phyloP scores from a whole-genome alignment of 2,888 invertebrate genomes.

The Drosophila tripunctata region DNA sequence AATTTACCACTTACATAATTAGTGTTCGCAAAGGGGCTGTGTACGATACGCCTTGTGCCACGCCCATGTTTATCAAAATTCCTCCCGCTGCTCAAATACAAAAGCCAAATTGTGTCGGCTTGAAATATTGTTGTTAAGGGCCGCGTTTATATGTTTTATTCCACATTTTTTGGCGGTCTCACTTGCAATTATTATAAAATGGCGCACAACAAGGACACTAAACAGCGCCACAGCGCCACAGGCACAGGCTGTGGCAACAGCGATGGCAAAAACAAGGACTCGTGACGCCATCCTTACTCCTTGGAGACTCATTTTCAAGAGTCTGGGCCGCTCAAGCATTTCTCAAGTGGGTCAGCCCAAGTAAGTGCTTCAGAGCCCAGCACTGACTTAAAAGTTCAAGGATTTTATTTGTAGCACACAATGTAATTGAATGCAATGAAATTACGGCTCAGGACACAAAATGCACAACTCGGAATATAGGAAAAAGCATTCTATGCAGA shows the following conservation, averaged over 20 bases:
- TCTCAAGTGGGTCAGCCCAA: conserved; percentile 72
- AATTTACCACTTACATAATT: conserved; percentile 62
- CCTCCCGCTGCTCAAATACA: conserved; percentile 37
- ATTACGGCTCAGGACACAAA: conserved; percentile 40
- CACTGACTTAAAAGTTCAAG: conserved; percentile 60
- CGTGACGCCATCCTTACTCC: conserved; percentile 62
- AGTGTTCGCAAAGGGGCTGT: conserved; percentile 26
- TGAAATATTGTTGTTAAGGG: conserved; percentile 65
- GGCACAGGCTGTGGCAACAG: not conserved
- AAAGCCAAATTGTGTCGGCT: conserved; percentile 52
- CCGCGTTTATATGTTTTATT: conserved; percentile 33
- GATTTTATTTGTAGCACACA: conserved; percentile 77
- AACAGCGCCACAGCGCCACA: too few relatives aligned
- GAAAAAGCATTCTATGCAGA: conserved; percentile 47
- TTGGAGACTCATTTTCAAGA: conserved; percentile 77
- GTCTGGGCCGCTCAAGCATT: conserved; percentile 56
- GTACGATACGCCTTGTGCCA: conserved; percentile 31
- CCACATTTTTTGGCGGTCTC: conserved; percentile 56
- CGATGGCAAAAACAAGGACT: conserved; percentile 34
- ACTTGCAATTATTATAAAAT: conserved; percentile 76
- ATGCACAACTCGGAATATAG: conserved; percentile 14
- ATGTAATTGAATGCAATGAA: conserved; percentile 75
- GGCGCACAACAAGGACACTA: conserved; percentile 62
- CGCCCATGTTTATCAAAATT: conserved; percentile 56
- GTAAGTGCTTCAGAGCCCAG: conserved; percentile 47